Conservation (phyloP, 2,113 vertebrate species). For the Pseudopodoces humilis region DNA sequence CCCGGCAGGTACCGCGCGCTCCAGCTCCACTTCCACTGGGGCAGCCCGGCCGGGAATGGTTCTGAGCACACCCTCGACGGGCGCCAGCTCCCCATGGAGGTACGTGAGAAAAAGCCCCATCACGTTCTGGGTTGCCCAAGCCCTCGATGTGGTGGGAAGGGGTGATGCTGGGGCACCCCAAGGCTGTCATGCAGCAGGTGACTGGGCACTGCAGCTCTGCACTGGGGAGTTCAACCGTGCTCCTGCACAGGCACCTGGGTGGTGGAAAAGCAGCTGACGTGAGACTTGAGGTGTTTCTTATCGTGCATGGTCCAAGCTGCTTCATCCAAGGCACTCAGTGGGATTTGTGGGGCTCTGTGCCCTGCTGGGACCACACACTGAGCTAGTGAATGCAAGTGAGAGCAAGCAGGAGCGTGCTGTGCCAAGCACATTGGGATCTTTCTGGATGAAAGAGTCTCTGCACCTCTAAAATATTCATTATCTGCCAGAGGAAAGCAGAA, state of each 20-base stretch:
- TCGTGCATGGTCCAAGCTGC: rapidly evolving
- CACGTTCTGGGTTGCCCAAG: rapidly evolving
- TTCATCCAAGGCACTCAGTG: rapidly evolving
- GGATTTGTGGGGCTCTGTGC: background rate
- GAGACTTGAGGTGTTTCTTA: background rate
- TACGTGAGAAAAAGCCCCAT: background rate
- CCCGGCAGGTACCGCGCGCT: slow-evolving; percentile 70
- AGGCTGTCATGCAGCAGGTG: background rate
- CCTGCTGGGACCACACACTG: background rate
- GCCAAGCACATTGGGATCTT: background rate
- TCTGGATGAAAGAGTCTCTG: background rate
- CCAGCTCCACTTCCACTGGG: slow-evolving; percentile 91
- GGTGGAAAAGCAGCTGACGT: background rate
- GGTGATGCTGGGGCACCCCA: background rate
- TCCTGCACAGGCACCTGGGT: background rate
- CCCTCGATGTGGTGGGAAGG: background rate
- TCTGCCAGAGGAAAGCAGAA: background rate
- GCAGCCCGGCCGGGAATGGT: slow-evolving; percentile 68
- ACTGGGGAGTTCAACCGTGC: rapidly evolving
- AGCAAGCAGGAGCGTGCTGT: rapidly evolving
- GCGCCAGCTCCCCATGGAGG: slow-evolving; percentile 83
- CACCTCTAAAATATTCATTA: slow-evolving; percentile 20
- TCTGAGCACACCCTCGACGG: slow-evolving; percentile 84
- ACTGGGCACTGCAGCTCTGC: rapidly evolving
- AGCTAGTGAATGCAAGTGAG: background rate